Evolutionary conservation across 2,888 invertebrate genomes (phyloP).

Genomic region (Entomobrya proxima): DNA sequence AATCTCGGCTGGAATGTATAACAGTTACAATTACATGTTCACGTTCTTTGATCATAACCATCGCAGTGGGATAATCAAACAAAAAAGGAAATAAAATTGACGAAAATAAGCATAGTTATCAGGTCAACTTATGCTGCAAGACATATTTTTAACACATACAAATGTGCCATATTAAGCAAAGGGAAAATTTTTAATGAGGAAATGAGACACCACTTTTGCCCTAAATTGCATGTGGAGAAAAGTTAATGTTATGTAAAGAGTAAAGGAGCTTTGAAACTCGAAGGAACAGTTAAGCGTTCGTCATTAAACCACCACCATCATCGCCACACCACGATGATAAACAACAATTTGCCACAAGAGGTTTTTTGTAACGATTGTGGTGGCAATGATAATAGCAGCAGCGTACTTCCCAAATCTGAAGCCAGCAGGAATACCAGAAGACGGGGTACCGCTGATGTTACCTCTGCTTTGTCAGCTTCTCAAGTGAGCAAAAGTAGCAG

Average conservation of each 20-base stretch:
- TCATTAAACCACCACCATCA: constrained; percentile 29
- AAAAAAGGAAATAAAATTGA: neutral
- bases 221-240: neutral
- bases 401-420: neutral
- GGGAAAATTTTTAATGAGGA: constrained; percentile 23
- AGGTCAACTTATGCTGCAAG: constrained; percentile 1
- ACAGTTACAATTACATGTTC: too few species aligned
- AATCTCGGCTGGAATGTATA: constrained; percentile 1
- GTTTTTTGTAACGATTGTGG: constrained; percentile 30
- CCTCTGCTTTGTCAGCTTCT: neutral
- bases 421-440: constrained; percentile 4
- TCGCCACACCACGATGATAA: constrained; percentile 18
- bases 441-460: neutral
- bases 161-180: constrained; percentile 45
- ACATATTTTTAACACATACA: constrained; percentile 30
- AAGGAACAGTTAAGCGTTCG: neutral
- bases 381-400: neutral
- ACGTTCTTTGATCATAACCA: neutral
- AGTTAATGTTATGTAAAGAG: neutral
- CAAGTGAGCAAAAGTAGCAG: constrained; percentile 24
- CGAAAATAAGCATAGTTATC: neutral
- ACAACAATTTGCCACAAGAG: constrained; percentile 36
- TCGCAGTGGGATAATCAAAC: neutral
- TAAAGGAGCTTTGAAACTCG: constrained; percentile 3
- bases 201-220: constrained; percentile 16